Evolutionary conservation across 2,113 vertebrate genomes (phyloP).

Genomic region (Sinocyclocheilus anophthalmus): DNA sequence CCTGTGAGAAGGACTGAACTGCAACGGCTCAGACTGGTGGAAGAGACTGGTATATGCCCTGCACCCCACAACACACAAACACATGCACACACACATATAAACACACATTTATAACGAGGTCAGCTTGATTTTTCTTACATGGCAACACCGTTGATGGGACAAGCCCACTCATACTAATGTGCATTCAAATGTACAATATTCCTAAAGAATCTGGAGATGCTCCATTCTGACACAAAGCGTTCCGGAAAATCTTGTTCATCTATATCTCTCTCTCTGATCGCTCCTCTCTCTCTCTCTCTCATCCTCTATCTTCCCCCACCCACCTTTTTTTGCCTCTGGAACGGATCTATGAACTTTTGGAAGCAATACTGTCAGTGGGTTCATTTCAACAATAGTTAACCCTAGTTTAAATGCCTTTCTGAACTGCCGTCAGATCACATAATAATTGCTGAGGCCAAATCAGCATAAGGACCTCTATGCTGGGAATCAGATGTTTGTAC

Average conservation of each 20-base stretch:
- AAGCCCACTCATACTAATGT: constrained; percentile 22
- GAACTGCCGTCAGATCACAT: constrained; percentile 27
- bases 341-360: constrained; percentile 1
- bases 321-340: neutral
- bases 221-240: neutral
- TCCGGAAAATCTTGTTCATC: too few relatives aligned
- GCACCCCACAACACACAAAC: constrained; percentile 44
- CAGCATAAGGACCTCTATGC: constrained; percentile 9
- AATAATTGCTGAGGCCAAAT: constrained; percentile 57
- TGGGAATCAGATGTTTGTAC: constrained; percentile 25
- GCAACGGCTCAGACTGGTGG: constrained; percentile 63
- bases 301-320: too few relatives aligned
- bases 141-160: neutral
- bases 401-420: neutral
- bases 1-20: constrained; percentile 24
- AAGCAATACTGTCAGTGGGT: constrained; percentile 37
- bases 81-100: constrained; percentile 45
- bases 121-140: constrained; percentile 31
- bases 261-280: neutral
- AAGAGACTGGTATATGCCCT: constrained; percentile 62
- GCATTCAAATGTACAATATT: constrained; percentile 39
- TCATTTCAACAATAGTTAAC: constrained; percentile 5
- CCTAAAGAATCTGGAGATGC: constrained; percentile 4
- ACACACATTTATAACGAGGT: constrained; percentile 59
- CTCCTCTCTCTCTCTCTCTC: too few relatives aligned